Percentiles rank a stretch among this genome's conserved stretches.
These are phyloP conservation scores for Pseudanteris insignis DNA, from an alignment of 2,888 invertebrate species.

Conservation along the genomic window DNA sequence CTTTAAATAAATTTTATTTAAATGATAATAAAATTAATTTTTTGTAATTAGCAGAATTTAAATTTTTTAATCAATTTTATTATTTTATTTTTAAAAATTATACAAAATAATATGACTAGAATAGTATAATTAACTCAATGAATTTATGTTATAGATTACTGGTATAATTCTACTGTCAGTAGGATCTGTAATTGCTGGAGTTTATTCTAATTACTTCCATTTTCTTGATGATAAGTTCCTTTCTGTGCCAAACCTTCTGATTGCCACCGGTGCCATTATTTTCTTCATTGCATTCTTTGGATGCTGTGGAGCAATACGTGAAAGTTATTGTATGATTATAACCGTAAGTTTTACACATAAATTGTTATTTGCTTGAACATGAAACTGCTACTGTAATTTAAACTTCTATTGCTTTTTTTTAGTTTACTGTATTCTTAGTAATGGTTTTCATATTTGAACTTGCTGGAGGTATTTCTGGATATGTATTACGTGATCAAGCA, in stretches of 20 bases:
- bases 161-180: constrained; percentile 81
- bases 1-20: background rate
- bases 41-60: background rate
- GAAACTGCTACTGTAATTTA: too few relatives aligned
- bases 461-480: constrained; percentile 80
- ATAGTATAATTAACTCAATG: too few relatives aligned
- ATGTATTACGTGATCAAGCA: constrained; percentile 72
- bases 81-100: background rate
- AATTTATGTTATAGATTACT: constrained; percentile 74
- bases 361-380: too few relatives aligned
- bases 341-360: constrained; percentile 71
- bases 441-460: constrained; percentile 80
- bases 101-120: background rate
- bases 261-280: constrained; percentile 72
- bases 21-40: background rate
- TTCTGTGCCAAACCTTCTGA: constrained; percentile 75
- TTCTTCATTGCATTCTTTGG: constrained; percentile 86
- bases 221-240: constrained; percentile 77
- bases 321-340: constrained; percentile 83
- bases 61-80: background rate
- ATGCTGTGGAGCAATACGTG: constrained; percentile 87
- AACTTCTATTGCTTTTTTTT: too few relatives aligned
- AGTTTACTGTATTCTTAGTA: constrained; percentile 76
- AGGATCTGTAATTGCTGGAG: constrained; percentile 76
- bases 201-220: constrained; percentile 74